Percentiles rank a stretch among this genome's conserved stretches.
These are phyloP conservation scores for Papilio glaucus DNA, from an alignment of 1,140 invertebrate genomes.

Conservation along the genomic window DNA sequence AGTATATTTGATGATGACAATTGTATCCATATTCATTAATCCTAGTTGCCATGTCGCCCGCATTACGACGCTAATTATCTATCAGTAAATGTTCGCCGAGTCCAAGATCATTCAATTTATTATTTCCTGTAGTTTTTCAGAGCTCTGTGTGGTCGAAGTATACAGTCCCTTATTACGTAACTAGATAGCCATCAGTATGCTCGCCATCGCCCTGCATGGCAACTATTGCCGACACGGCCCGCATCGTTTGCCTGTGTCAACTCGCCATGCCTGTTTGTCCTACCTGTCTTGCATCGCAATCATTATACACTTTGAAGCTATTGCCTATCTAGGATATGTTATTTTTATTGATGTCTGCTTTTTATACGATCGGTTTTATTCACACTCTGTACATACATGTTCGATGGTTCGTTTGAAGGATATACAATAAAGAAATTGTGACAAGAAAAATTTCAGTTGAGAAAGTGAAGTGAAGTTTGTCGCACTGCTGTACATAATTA, in stretches of 20 bases:
- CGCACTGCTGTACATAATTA: too few species aligned
- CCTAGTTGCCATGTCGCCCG: constrained; percentile 45
- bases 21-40: constrained; percentile 41
- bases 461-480: too few species aligned
- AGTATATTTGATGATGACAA: too few species aligned
- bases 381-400: too few species aligned
- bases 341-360: neutral
- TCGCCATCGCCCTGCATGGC: constrained; percentile 42
- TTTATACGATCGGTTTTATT: neutral
- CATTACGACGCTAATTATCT: constrained; percentile 48
- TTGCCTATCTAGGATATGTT: constrained; percentile 6
- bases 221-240: constrained; percentile 44
- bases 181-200: constrained; percentile 51
- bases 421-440: too few species aligned
- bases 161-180: constrained; percentile 24
- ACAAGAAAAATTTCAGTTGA: too few species aligned
- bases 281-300: constrained; percentile 59
- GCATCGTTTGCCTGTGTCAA: constrained; percentile 60
- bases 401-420: too few species aligned
- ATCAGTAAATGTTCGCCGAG: constrained; percentile 3
- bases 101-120: constrained; percentile 11
- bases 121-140: constrained; percentile 24
- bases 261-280: constrained; percentile 44
- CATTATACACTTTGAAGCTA: constrained; percentile 33
- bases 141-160: neutral